Base-by-base conservation (phyloP, 2,113 vertebrate species). In the Onychostruthus taczanowskii region DNA sequence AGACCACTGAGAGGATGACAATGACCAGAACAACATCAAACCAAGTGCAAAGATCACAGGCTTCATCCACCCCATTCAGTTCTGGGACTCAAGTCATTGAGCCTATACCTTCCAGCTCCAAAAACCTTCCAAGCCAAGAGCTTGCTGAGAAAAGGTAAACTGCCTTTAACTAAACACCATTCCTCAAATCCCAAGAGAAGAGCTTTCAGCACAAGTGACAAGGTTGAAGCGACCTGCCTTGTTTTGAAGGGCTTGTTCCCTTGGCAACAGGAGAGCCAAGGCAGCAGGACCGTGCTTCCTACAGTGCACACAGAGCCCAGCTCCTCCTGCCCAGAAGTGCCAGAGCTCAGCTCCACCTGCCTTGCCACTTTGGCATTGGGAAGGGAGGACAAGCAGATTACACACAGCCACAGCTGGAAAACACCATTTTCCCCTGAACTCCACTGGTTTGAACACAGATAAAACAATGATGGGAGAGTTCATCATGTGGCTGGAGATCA, bases 161-260 rank as follows among this genome's bases (percentile, higher is more conserved):
- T 30, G 43, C 78, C 77, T 85, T 74, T 39, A 85, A 86, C 10
- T 66, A n/a, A 80, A 73, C 39, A n/a, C 35, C 43, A 26, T 27
- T 50, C 59, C 84, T 91, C 78, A 68, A 77, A 78, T 35, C 46
- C 50, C 73, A 90, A 47, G 74, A 77, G 58, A 86, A 82, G 49
- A 85, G 62, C 37, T 50, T 93, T 85, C 47, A 87, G 58, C 37
- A 76, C 37, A 77, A 88, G 67, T 66, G 81, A 89, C 6, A 43
- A 87, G 63, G 84, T 37, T 90, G 87, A 96, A 95, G 87, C 2
- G 2, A 93, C 46, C 81, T 87, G 89, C 33, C 70, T 95, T 87
- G 63, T 93, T 96, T 70, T 80, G 75, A 95, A 94, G 63, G 78
- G 75, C 59, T 91, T 0, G 70, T 95, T 96, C 87, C 96, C 93